Evolutionary conservation across 1,140 invertebrate species (phyloP), one percentile per base, ranked within the genome.

Genomic region (Drosophila pandora): DNA sequence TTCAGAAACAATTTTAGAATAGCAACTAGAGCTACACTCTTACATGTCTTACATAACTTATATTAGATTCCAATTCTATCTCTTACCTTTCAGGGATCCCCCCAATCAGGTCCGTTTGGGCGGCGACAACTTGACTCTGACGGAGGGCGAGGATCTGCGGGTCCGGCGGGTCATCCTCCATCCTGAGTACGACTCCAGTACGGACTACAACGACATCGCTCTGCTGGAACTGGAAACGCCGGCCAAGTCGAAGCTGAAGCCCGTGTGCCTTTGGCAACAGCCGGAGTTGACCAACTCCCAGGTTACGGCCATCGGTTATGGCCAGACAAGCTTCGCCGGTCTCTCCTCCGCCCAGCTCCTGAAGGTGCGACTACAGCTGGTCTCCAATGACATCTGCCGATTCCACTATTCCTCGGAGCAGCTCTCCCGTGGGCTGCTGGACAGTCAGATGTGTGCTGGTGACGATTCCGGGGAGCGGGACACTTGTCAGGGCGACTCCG

Each of bases 401-500:
- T 50, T 49, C 0, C 72, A 72, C 34, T 91, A 91, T 50, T 32
- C 55, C 0, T 6, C 23, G 13, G 79, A 79, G 3, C 49, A 58
- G 6, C 59, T 88, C 4, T 63, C 76, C 3, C 3, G 72, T 0
- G 92, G 93, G 3, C 67, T 93, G 2, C 87, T 76, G n/a, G 5
- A 1, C 6, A 72, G 56, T 7, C 93, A 94, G 67, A 2, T 95
- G 1, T 95, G 94, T 74, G 95, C 94, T 0, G 94, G 94, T 4
- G 84, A 93, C 43, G 77, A 91, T 54, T 81, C 91, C n/a, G 93
- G 93, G 0, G 92, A 92, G 1, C 93, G 93, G 50, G 95, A 95
- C 59, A 94, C 94, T 0, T 95, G 95, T 67, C 92, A 96, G 93
- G 96, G 96, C 17, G 96, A 97, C 77, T 96, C 95, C 2, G 96